A percentile compares a stretch with the other conserved stretches of the same genome.
These are phyloP conservation scores for Rapana venosa DNA, from an alignment of 2,888 invertebrate species.

Conservation along the genomic window DNA sequence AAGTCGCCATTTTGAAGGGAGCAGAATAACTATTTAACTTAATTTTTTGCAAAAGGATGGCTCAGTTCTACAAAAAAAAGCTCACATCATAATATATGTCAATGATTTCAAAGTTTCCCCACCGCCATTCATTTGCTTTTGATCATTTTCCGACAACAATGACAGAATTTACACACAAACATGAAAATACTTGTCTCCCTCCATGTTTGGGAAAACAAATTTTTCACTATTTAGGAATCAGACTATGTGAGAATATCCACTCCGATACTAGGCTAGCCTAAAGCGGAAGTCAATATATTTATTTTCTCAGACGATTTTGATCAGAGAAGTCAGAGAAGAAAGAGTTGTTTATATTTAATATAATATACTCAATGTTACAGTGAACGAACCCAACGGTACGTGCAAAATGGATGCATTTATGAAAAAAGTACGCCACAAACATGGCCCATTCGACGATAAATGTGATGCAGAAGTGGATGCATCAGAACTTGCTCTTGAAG, in stretches of 20 bases:
- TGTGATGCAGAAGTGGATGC: background rate
- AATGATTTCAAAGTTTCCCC: no score
- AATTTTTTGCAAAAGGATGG: constrained; percentile 19
- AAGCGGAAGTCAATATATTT: constrained; percentile 21
- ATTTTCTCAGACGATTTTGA: background rate
- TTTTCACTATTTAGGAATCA: background rate
- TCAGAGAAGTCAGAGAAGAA: background rate
- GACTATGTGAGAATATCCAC: background rate
- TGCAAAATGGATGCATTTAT: constrained; percentile 32
- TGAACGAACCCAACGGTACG: background rate
- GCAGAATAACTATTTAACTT: background rate
- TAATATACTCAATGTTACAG: background rate
- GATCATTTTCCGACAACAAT: background rate
- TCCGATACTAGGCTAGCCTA: background rate
- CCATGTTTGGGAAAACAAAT: background rate
- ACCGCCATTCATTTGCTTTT: background rate
- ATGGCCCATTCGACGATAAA: background rate
- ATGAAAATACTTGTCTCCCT: constrained; percentile 39
- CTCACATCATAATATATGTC: background rate
- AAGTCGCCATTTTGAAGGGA: constrained; percentile 66
- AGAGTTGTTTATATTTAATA: background rate
- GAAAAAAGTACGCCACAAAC: constrained; percentile 23
- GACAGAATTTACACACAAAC: background rate
- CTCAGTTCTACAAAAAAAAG: background rate
- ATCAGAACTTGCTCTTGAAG: constrained; percentile 34